A percentile compares a stretch with the other conserved stretches of the same genome.
phyloP scores from a whole-genome alignment of 2,113 vertebrate genomes.

The Prochilodus magdalenae region DNA sequence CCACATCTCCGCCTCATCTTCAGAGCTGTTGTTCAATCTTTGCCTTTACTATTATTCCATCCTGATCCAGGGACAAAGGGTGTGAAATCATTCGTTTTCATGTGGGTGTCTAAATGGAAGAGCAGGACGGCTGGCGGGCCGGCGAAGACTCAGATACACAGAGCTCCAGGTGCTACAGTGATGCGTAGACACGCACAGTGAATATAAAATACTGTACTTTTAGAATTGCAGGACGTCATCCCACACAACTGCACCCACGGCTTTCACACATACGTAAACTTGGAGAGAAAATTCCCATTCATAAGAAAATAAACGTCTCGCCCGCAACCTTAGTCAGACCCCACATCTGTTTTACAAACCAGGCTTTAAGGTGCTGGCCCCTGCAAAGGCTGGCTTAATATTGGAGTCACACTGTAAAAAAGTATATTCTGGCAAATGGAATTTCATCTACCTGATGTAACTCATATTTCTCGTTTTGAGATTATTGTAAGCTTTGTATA shows the following conservation, averaged over 20 bases:
- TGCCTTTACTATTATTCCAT: conserved; percentile 64
- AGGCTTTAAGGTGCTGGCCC: neutral
- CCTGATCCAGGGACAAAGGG: conserved; percentile 70
- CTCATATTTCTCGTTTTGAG: no score
- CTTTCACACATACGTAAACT: neutral
- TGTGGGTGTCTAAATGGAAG: conserved; percentile 71
- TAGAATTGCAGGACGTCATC: neutral
- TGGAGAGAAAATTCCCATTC: neutral
- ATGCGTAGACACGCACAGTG: conserved; percentile 31
- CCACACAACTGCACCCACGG: neutral
- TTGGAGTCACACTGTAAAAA: no score
- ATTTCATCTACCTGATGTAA: no score
- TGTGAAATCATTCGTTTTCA: conserved; percentile 56
- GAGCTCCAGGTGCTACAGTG: conserved; percentile 31
- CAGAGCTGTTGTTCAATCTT: conserved; percentile 64
- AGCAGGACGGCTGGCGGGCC: conserved; percentile 62
- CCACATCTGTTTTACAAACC: neutral
- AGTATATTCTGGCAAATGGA: no score
- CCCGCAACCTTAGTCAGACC: neutral
- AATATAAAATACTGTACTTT: conserved; percentile 24
- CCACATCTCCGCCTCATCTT: conserved; percentile 56
- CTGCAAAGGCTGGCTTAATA: no score
- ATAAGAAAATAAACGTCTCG: neutral
- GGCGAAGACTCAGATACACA: conserved; percentile 68
- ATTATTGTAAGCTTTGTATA: no score